These are phyloP conservation scores for Notarius lentiginosus DNA, from an alignment of 2,113 vertebrate species.

Conservation along the genomic window DNA sequence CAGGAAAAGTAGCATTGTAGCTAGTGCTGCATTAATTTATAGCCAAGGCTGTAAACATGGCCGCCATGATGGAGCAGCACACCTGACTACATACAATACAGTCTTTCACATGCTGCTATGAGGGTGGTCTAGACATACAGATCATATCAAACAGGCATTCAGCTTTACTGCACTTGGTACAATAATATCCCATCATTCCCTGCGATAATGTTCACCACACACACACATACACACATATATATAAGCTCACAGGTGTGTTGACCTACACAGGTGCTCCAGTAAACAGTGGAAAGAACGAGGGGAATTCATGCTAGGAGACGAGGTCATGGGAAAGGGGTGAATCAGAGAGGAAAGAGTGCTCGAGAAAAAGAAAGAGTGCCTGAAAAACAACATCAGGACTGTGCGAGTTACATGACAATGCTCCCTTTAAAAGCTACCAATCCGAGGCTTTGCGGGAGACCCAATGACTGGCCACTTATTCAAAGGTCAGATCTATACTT, in stretches of 20 bases:
- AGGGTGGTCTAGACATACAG: constrained; percentile 51
- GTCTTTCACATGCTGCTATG: constrained; percentile 43
- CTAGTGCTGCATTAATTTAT: background rate
- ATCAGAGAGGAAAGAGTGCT: background rate
- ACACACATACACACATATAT: background rate
- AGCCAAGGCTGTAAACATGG: constrained; percentile 26
- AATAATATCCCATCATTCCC: constrained; percentile 42
- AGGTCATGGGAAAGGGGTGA: constrained; percentile 47
- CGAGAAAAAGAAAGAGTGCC: background rate
- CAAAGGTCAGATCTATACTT: constrained; percentile 49
- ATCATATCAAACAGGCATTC: constrained; percentile 52
- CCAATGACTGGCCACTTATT: constrained; percentile 37
- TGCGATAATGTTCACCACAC: constrained; percentile 23
- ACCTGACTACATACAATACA: constrained; percentile 50
- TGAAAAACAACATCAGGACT: constrained; percentile 19
- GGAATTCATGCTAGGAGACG: constrained; percentile 18
- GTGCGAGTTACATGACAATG: constrained; percentile 18
- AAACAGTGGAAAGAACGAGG: constrained; percentile 26
- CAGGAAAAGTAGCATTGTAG: background rate
- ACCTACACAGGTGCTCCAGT: constrained; percentile 40
- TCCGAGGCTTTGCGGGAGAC: constrained; percentile 28
- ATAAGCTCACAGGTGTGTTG: constrained; percentile 41
- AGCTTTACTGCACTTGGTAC: background rate
- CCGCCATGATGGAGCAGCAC: constrained; percentile 19
- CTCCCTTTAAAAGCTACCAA: constrained; percentile 26